A percentile compares a stretch with the other conserved stretches of the same genome.
phyloP scores from a whole-genome alignment of 2,797 vertebrate species.

The Pseudomugil tenellus region DNA sequence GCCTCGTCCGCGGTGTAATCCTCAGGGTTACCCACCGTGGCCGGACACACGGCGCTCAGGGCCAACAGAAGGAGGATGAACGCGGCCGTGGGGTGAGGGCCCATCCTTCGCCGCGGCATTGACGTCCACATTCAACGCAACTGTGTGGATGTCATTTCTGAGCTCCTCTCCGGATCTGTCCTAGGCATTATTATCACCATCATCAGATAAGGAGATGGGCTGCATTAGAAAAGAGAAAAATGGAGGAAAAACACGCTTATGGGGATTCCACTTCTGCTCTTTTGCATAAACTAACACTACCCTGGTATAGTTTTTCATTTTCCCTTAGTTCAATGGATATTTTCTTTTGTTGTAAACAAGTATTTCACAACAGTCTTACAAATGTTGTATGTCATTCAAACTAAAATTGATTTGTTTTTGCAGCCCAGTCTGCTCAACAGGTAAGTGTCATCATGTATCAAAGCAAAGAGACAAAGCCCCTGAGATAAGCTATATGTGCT shows the following conservation, averaged over 20 bases:
- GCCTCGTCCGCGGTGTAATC: slow-evolving; percentile 93
- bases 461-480: too few species aligned
- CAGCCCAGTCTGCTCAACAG: slow-evolving; percentile 35
- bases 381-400: too few species aligned
- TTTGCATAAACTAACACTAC: slow-evolving; percentile 16
- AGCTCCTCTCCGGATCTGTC: slow-evolving; percentile 63
- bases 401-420: neutral
- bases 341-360: slow-evolving; percentile 9
- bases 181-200: slow-evolving; percentile 45
- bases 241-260: slow-evolving; percentile 28
- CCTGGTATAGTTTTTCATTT: neutral
- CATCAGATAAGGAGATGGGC: slow-evolving; percentile 44
- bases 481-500: too few species aligned
- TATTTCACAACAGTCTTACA: neutral
- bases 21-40: slow-evolving; percentile 89
- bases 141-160: slow-evolving; percentile 68
- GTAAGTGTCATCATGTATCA: slow-evolving; percentile 6
- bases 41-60: slow-evolving; percentile 84
- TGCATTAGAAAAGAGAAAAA: slow-evolving; percentile 50
- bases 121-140: slow-evolving; percentile 75
- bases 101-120: slow-evolving; percentile 88
- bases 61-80: slow-evolving; percentile 90
- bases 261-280: slow-evolving; percentile 30
- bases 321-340: neutral
- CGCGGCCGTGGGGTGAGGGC: slow-evolving; percentile 88